Evolutionary conservation across 1,140 invertebrate genomes (phyloP).

Genomic region (Drosophila ambigua): DNA sequence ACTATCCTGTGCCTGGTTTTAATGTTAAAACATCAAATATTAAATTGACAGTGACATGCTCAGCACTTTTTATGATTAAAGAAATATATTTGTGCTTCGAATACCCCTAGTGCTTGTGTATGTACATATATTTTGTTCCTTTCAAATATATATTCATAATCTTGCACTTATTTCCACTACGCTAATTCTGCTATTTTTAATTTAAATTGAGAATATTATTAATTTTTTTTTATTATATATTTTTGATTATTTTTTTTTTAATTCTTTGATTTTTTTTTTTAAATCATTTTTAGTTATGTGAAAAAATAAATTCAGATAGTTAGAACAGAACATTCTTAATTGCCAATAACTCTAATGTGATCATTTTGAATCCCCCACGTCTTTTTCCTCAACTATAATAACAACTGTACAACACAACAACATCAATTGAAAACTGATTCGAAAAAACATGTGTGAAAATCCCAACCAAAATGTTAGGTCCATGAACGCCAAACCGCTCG

Average conservation of each 20-base stretch:
- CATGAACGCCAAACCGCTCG: conserved; percentile 96
- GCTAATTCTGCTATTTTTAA: conserved; percentile 33
- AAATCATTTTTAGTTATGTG: conserved; percentile 29
- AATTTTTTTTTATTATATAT: conserved; percentile 25
- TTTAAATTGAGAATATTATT: conserved; percentile 20
- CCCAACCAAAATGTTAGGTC: conserved; percentile 86
- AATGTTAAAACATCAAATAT: conserved; percentile 42
- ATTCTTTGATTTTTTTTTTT: conserved; percentile 18
- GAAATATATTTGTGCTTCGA: conserved; percentile 2
- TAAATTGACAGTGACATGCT: conserved; percentile 4
- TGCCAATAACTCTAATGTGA: conserved; percentile 76
- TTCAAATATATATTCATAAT: conserved; percentile 14
- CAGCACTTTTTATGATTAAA: conserved; percentile 2
- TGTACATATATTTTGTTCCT: too few relatives aligned
- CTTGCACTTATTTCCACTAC: conserved; percentile 56
- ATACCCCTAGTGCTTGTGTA: too few relatives aligned
- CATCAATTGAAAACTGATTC: conserved; percentile 36
- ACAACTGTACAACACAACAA: conserved; percentile 57
- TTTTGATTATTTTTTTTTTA: conserved; percentile 37
- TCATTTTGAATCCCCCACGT: conserved; percentile 79
- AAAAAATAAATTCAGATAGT: conserved; percentile 37
- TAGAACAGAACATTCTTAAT: conserved; percentile 43
- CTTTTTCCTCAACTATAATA: conserved; percentile 40
- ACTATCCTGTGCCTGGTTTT: conserved; percentile 24
- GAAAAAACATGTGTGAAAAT: conserved; percentile 31